Base-by-base conservation (phyloP, 2,888 invertebrate genomes). In the Euclidia mi region DNA sequence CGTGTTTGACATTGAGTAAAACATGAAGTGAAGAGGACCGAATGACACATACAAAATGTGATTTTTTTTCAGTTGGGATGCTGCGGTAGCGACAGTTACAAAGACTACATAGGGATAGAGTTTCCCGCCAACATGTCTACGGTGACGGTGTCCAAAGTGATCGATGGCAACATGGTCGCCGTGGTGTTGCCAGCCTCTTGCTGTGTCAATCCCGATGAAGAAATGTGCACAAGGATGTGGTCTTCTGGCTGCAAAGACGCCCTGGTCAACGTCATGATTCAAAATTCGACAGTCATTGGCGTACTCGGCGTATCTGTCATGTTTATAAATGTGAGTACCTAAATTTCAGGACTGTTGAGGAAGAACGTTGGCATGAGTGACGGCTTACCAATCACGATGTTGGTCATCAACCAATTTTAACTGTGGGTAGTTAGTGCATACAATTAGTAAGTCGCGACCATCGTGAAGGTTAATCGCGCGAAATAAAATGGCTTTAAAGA, bases 241-340 rank as follows among this genome's bases (percentile, higher is more conserved):
- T 68, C 76, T 0, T 75, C 62, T 0, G 84, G 89, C 20, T 94
- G 93, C 59, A 88, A 82, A 57, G 62, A 73, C 0, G 90, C 90
- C 0, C 61, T 94, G 37, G 82, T 82, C 6, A 84, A 79, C 9
- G 65, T 86, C 20, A 66, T 94, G 20, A 56, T 87, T 0, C 92
- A 94, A 63, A 94, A 94, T 40, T 72, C 91, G 0, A 89, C 84
- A 9, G 88, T 94, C 2, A 70, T 94, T 0, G 94, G 94, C 1
- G 92, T 94, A 2, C 75, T 94, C 2, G 93, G 94, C 0, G 84
- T 94, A 0, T 94, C 94, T 0, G 92, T 94, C 7, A 91, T 94
- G 89, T 94, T 94, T 69, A 91, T 93, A 43, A 87, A 90, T 77
- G 94, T 94, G 55, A 78, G 84, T 78, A 7, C 11, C 20, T 7